Percentiles rank a stretch among this genome's conserved stretches.
Evolutionary conservation across 2,797 vertebrate genomes (phyloP).

Genomic region (Coregonus suidteri): DNA sequence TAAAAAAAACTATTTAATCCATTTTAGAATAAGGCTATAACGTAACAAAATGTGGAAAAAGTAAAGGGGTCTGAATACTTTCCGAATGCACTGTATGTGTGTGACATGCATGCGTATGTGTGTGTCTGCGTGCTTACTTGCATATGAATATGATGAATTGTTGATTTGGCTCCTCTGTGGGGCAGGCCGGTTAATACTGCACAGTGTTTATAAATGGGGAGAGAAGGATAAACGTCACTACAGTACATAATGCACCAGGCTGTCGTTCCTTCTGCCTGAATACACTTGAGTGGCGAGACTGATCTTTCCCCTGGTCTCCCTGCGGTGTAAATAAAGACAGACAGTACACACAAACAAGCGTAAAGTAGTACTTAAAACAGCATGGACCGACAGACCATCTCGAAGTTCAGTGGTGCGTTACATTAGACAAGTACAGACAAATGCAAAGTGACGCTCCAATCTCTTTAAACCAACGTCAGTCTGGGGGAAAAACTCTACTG

Average conservation of each 20-base stretch:
- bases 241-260: slow-evolving; percentile 54
- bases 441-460: slow-evolving; percentile 24
- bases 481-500: slow-evolving; percentile 4
- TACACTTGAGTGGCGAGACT: slow-evolving; percentile 64
- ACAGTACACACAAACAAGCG: slow-evolving; percentile 39
- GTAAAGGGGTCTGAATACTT: too few relatives aligned
- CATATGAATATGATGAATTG: slow-evolving; percentile 19
- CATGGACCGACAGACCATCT: slow-evolving; percentile 51
- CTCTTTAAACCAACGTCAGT: neutral
- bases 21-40: too few relatives aligned
- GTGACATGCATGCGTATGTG: neutral
- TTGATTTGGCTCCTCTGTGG: slow-evolving; percentile 41
- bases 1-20: too few relatives aligned
- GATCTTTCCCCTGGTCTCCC: slow-evolving; percentile 60
- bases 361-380: slow-evolving; percentile 32
- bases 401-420: slow-evolving; percentile 52
- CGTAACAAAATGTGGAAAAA: too few relatives aligned
- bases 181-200: slow-evolving; percentile 55
- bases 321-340: slow-evolving; percentile 42
- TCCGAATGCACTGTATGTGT: neutral
- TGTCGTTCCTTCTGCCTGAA: slow-evolving; percentile 70
- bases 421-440: slow-evolving; percentile 28
- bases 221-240: slow-evolving; percentile 47
- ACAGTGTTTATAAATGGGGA: slow-evolving; percentile 50
- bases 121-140: neutral